Evolutionary conservation across 1,140 invertebrate species (phyloP).

Genomic region (Brachionus rotundiformis): DNA sequence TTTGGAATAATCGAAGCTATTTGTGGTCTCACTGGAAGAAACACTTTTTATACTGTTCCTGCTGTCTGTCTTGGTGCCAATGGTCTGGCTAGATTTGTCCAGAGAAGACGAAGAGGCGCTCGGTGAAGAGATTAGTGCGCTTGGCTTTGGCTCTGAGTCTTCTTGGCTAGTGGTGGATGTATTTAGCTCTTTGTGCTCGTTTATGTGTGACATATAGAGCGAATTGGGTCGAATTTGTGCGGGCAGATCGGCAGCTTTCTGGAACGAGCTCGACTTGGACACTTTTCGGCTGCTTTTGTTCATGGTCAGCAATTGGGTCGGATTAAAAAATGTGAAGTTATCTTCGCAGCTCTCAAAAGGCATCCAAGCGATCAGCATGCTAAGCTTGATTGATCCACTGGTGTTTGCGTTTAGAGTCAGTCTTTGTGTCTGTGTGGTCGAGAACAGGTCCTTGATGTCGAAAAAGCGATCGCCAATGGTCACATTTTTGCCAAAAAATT

Average conservation of each 20-base stretch:
- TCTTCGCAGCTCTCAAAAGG: constrained; percentile 49
- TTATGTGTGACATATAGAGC: not conserved
- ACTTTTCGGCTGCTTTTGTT: not conserved
- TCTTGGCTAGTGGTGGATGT: not conserved
- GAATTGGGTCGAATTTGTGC: not conserved
- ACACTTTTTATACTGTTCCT: constrained; percentile 9
- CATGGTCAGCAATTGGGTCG: not conserved
- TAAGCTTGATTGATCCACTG: constrained; percentile 70
- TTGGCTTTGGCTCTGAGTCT: not conserved
- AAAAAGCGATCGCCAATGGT: constrained; percentile 69
- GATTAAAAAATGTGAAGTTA: constrained; percentile 12
- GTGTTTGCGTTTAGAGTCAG: constrained; percentile 72
- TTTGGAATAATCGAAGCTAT: constrained; percentile 25
- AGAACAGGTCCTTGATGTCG: constrained; percentile 70
- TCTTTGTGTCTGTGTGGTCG: constrained; percentile 68
- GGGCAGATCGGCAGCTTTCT: not conserved
- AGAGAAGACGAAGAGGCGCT: constrained; percentile 6
- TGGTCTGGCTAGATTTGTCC: not conserved
- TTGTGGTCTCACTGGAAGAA: not conserved
- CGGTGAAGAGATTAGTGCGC: not conserved
- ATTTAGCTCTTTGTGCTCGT: not conserved
- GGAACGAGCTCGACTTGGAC: not conserved
- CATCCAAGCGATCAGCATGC: constrained; percentile 70
- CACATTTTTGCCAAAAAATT: constrained; percentile 65
- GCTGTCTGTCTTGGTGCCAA: not conserved